Base-by-base conservation (phyloP, 2,888 invertebrate species). In the Panopea generosa region DNA sequence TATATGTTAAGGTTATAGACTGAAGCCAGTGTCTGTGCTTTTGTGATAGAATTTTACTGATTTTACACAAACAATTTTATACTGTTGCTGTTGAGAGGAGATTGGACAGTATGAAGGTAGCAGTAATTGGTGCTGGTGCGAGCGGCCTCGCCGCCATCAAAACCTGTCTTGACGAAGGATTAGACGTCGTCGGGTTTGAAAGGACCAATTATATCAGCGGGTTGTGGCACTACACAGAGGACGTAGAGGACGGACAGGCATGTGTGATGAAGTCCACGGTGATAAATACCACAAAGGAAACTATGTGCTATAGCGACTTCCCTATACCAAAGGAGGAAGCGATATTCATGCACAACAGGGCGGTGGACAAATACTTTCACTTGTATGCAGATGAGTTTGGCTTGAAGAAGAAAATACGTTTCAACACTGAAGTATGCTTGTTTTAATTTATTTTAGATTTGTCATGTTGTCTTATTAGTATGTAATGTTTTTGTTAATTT, bases 301-400 rank as follows among this genome's bases (percentile, higher is more conserved):
- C 89, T 86, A 90, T 90, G 88, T 83, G 84, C n/a, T 92, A 89
- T 84, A 92, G 92, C 33, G 92, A 93, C 73, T 93, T 86, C 73
- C 92, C 92, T 3, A 91, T 92, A 22, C 91, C 91, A 0, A 82
- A 80, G 22, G 90, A 92, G 27, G 92, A 73, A 68, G 90, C 92
- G 0, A 87, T 90, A 53, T 92, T 86, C 75, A 92, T 92, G 92
- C 92, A 92, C 78, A 91, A 92, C 67, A 84, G 85, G 16, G 71
- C 77, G 56, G 89, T 92, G 2, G 80, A 86, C 26, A 80, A 89
- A 53, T 93, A 93, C 71, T 89, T 93, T 60, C 79, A 90, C n/a
- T 57, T 85, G 78, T 93, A 91, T 67, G 91, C 89, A 1, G 85
- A 91, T 2, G 60, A 88, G 4, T 92, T 91, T 71, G 81, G 84